These are phyloP conservation scores for Entomobrya proxima DNA, from an alignment of 2,888 invertebrate species.

Conservation along the genomic window DNA sequence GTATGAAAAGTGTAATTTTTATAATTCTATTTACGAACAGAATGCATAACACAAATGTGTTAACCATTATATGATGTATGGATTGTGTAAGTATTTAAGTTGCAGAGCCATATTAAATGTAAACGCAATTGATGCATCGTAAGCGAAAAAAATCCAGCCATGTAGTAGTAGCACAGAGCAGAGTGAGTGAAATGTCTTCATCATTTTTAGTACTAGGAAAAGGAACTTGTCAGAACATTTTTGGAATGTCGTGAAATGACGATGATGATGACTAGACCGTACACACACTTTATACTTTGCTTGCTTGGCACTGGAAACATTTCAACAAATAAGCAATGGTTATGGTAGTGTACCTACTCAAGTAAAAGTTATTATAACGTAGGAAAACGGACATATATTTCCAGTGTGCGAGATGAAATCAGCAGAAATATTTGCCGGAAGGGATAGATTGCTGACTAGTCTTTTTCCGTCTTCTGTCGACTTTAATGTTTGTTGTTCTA, in stretches of 20 bases:
- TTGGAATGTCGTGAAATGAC: conserved; percentile 8
- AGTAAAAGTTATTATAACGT: conserved; percentile 25
- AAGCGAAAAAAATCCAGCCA: neutral
- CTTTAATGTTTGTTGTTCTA: conserved; percentile 25
- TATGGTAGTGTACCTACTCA: neutral
- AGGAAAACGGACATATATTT: conserved; percentile 28
- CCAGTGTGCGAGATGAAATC: conserved; percentile 31
- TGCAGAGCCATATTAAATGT: conserved; percentile 13
- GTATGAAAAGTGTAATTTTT: neutral
- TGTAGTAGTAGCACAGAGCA: neutral
- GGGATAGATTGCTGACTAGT: conserved; percentile 49
- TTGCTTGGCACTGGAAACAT: conserved; percentile 1
- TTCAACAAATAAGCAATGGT: neutral
- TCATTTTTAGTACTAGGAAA: conserved; percentile 1
- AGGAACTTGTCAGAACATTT: conserved; percentile 26
- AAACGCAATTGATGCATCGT: neutral
- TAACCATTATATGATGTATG: neutral
- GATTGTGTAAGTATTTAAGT: conserved; percentile 2
- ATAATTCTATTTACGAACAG: neutral
- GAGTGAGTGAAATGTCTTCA: conserved; percentile 13
- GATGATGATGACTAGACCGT: conserved; percentile 12
- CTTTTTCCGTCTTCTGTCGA: conserved; percentile 30
- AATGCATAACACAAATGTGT: neutral
- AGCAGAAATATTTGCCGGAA: conserved; percentile 43
- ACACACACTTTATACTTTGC: neutral